phyloP scores from a whole-genome alignment of 2,113 vertebrate genomes.

The Uria aalge region DNA sequence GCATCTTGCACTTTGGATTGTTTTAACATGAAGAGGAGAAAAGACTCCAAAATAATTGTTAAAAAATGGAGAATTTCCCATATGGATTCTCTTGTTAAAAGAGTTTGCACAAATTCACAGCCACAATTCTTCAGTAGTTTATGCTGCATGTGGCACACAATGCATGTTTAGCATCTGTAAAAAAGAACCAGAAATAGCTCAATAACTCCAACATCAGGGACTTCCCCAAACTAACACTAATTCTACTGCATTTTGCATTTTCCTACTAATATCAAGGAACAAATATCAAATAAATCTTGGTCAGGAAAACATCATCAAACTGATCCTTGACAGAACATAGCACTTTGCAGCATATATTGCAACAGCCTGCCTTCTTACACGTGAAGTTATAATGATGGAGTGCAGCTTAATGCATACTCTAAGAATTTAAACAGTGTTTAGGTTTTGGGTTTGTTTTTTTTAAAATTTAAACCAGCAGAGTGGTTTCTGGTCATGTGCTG shows the following conservation, averaged over 20 bases:
- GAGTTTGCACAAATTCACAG: slow-evolving; percentile 73
- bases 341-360: background rate
- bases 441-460: background rate
- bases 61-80: slow-evolving; percentile 47
- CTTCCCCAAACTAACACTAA: slow-evolving; percentile 61
- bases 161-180: slow-evolving; percentile 34
- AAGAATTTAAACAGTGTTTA: background rate
- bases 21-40: slow-evolving; percentile 13
- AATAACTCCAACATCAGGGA: slow-evolving; percentile 27
- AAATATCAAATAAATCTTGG: slow-evolving; percentile 43
- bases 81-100: slow-evolving; percentile 61
- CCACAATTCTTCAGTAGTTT: slow-evolving; percentile 79
- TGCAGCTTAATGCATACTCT: background rate
- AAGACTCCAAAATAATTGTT: slow-evolving; percentile 46
- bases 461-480: background rate
- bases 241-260: slow-evolving; percentile 58
- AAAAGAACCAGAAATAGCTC: slow-evolving; percentile 64
- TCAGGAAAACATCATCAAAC: slow-evolving; percentile 12
- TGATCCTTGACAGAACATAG: background rate
- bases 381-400: background rate
- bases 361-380: background rate
- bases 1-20: slow-evolving; percentile 27
- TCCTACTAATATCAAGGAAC: slow-evolving; percentile 47
- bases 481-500: background rate
- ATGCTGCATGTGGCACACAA: slow-evolving; percentile 74